A percentile compares a stretch with the other conserved stretches of the same genome.
These are phyloP conservation scores for Anabas testudineus DNA, from an alignment of 2,797 vertebrate species.

Conservation along the genomic window DNA sequence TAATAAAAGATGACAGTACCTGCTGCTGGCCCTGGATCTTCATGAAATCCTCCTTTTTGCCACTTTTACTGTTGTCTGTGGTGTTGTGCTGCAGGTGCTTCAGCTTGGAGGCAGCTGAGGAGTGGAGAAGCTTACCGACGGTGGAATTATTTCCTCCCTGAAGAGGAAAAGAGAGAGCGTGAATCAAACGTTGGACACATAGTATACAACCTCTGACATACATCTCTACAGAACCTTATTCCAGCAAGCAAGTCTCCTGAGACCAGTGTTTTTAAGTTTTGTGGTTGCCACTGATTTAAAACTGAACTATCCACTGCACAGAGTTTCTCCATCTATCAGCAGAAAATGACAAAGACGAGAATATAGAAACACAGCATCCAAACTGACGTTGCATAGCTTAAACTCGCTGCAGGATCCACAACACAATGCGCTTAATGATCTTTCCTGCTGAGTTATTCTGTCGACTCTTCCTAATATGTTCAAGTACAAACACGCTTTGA, in stretches of 20 bases:
- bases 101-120: slow-evolving; percentile 89
- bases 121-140: slow-evolving; percentile 86
- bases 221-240: slow-evolving; percentile 26
- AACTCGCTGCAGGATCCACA: slow-evolving; percentile 37
- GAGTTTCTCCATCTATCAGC: slow-evolving; percentile 46
- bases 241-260: slow-evolving; percentile 36
- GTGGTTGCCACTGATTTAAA: slow-evolving; percentile 36
- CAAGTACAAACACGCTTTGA: slow-evolving; percentile 57
- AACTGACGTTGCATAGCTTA: slow-evolving; percentile 40
- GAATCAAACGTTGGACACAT: slow-evolving; percentile 27
- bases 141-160: slow-evolving; percentile 86
- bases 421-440: slow-evolving; percentile 60
- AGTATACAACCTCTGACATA: slow-evolving; percentile 17
- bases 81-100: slow-evolving; percentile 94
- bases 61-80: slow-evolving; percentile 92
- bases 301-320: slow-evolving; percentile 42
- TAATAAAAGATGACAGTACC: slow-evolving; percentile 61
- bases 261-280: slow-evolving; percentile 55
- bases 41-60: slow-evolving; percentile 93
- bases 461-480: slow-evolving; percentile 46
- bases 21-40: slow-evolving; percentile 92
- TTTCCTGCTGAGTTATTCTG: slow-evolving; percentile 51
- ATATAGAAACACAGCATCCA: slow-evolving; percentile 47
- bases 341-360: slow-evolving; percentile 51
- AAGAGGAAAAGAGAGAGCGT: slow-evolving; percentile 19